phyloP scores from a whole-genome alignment of 2,113 vertebrate species.

The Cyrtonyx montezumae region DNA sequence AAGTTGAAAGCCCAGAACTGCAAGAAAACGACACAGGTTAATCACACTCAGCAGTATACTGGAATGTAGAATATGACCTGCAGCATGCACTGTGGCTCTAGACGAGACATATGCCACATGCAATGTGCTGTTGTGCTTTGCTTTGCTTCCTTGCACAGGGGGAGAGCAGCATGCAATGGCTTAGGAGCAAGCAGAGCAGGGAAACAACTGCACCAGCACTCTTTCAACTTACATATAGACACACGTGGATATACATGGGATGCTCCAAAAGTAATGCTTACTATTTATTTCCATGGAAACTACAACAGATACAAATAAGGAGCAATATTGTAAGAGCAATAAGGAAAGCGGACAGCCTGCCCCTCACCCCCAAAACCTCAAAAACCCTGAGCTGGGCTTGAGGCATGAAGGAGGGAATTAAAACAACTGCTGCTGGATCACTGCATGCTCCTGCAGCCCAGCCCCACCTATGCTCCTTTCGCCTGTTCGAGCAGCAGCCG shows the following conservation, averaged over 20 bases:
- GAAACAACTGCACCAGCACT: not conserved
- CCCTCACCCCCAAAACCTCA: not conserved
- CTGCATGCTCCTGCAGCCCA: too few species aligned
- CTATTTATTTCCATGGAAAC: too few species aligned
- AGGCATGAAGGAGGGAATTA: accelerated
- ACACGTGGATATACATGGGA: too few species aligned
- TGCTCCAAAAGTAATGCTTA: too few species aligned
- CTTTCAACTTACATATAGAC: too few species aligned
- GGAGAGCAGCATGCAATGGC: accelerated
- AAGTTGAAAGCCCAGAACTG: not conserved
- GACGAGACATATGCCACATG: not conserved
- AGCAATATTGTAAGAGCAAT: not conserved
- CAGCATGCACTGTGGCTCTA: not conserved
- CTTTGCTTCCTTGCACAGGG: not conserved
- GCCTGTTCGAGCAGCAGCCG: too few species aligned
- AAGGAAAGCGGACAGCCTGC: not conserved
- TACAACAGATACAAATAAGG: too few species aligned
- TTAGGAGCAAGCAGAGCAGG: accelerated
- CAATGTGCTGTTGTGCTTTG: accelerated
- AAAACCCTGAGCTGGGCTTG: not conserved
- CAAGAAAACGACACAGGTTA: not conserved
- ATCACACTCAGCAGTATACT: not conserved
- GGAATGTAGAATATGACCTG: not conserved
- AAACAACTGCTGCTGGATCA: not conserved
- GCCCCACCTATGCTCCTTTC: not conserved